phyloP scores from a whole-genome alignment of 2,888 invertebrate genomes.

The Hipparchia semele region DNA sequence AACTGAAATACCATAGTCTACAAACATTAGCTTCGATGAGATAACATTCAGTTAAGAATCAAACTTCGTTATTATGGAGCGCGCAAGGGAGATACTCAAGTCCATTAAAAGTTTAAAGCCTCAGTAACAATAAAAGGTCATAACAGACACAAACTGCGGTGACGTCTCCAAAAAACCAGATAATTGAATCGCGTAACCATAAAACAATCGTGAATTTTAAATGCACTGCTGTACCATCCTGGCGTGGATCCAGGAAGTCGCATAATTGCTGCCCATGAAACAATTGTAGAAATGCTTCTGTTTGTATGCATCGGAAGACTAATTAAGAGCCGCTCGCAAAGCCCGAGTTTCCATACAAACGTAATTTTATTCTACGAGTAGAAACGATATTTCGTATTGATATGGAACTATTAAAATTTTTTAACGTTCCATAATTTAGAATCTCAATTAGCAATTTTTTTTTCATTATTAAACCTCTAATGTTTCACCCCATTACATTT shows the following conservation, averaged over 20 bases:
- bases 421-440: too few species aligned
- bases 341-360: slow-evolving; percentile 38
- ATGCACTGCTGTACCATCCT: slow-evolving; percentile 24
- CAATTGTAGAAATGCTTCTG: slow-evolving; percentile 40
- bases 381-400: too few species aligned
- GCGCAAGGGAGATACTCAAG: too few species aligned
- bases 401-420: too few species aligned
- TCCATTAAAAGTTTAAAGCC: background rate
- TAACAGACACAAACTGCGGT: background rate
- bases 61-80: too few species aligned
- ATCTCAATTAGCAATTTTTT: too few species aligned
- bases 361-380: too few species aligned
- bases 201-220: slow-evolving; percentile 43
- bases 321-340: slow-evolving; percentile 43
- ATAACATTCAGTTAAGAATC: too few species aligned
- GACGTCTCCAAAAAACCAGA: slow-evolving; percentile 22
- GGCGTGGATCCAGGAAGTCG: slow-evolving; percentile 40
- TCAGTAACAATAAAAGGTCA: slow-evolving; percentile 20
- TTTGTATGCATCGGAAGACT: slow-evolving; percentile 47
- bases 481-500: too few species aligned
- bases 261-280: slow-evolving; percentile 42
- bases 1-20: too few species aligned
- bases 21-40: too few species aligned
- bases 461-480: too few species aligned
- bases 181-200: slow-evolving; percentile 38